Conservation (phyloP, 1,140 invertebrate genomes). For the Liolophura sinensis region DNA sequence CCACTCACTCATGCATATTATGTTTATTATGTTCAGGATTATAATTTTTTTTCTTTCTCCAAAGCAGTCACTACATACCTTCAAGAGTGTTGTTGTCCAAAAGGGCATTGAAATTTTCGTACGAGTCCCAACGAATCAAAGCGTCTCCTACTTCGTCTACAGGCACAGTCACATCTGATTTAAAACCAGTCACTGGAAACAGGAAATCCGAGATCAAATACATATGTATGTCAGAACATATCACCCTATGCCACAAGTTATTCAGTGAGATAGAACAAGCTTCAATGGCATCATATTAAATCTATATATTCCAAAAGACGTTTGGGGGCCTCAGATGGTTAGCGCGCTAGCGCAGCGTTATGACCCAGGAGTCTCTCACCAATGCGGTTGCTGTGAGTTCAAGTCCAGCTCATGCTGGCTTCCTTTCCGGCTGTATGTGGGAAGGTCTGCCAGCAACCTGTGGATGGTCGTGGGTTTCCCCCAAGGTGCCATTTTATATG, state of each 20-base stretch:
- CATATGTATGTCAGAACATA: background rate
- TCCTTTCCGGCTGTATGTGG: too few species aligned
- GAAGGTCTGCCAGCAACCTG: too few species aligned
- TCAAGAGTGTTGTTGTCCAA: slow-evolving; percentile 25
- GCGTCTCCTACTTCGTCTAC: slow-evolving; percentile 68
- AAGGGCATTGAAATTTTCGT: slow-evolving; percentile 70
- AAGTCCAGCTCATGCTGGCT: too few species aligned
- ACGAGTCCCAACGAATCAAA: slow-evolving; percentile 79
- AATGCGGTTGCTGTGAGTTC: too few species aligned
- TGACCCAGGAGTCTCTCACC: too few species aligned
- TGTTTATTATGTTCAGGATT: too few species aligned
- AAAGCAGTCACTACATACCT: slow-evolving; percentile 36
- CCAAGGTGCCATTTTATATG: too few species aligned
- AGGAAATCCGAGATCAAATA: slow-evolving; percentile 1
- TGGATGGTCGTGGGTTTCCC: too few species aligned
- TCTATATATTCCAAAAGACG: background rate
- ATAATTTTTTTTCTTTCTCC: background rate
- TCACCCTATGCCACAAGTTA: background rate
- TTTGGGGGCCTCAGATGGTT: too few species aligned
- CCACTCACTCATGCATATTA: too few species aligned
- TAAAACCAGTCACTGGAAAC: slow-evolving; percentile 46
- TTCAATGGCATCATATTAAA: background rate
- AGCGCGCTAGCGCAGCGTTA: too few species aligned
- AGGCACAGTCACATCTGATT: slow-evolving; percentile 54
- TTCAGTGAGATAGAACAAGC: background rate